A percentile compares a stretch with the other conserved stretches of the same genome.
phyloP scores from a whole-genome alignment of 2,797 vertebrate genomes.

The Chaunax sp. region DNA sequence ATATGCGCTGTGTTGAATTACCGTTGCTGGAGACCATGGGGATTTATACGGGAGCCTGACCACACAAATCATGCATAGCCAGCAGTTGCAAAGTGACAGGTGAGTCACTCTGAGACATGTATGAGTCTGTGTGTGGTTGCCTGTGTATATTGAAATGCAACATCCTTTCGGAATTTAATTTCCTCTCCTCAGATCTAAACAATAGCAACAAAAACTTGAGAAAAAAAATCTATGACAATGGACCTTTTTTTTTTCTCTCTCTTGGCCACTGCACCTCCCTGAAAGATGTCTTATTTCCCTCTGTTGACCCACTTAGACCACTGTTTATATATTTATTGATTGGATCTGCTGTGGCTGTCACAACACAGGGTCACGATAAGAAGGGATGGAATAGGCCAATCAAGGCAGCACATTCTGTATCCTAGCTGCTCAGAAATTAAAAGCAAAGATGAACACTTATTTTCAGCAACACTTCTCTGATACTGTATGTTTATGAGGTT shows the following conservation, averaged over 20 bases:
- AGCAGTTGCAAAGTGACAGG: constrained; percentile 76
- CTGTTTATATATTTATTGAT: constrained; percentile 79
- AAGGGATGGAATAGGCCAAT: constrained; percentile 64
- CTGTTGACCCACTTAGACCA: constrained; percentile 70
- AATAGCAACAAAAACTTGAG: constrained; percentile 54
- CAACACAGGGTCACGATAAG: constrained; percentile 61
- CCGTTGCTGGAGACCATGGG: constrained; percentile 77
- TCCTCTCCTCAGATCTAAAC: constrained; percentile 51
- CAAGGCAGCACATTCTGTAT: constrained; percentile 40
- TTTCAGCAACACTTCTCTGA: neutral
- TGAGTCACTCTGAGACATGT: constrained; percentile 65
- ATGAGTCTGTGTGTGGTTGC: constrained; percentile 43
- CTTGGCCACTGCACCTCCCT: constrained; percentile 42
- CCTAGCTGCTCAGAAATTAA: constrained; percentile 29
- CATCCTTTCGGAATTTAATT: constrained; percentile 62
- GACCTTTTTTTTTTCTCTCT: constrained; percentile 62
- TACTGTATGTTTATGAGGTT: constrained; percentile 23
- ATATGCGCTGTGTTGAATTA: constrained; percentile 86
- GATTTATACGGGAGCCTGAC: constrained; percentile 84
- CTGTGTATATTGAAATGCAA: constrained; percentile 54
- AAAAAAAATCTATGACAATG: constrained; percentile 57
- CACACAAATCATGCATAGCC: constrained; percentile 81
- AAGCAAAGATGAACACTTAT: constrained; percentile 20
- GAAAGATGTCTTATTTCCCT: constrained; percentile 66
- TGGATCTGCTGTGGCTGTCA: constrained; percentile 71